phyloP scores from a whole-genome alignment of 1,140 invertebrate species.

The Drosophila hydei region DNA sequence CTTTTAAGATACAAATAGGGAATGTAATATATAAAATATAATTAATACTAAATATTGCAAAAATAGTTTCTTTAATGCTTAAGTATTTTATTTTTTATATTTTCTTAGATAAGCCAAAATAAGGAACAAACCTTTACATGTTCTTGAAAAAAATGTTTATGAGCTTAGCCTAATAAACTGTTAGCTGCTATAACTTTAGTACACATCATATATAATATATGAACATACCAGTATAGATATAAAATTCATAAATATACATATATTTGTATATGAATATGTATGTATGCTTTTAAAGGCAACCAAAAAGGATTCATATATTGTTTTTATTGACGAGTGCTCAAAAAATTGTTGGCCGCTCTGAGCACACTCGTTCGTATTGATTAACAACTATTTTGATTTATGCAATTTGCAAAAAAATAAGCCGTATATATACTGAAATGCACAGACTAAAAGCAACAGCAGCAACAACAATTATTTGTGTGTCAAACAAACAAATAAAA shows the following conservation, averaged over 20 bases:
- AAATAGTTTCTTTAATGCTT: no score
- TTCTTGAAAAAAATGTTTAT: no score
- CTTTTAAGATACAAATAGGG: no score
- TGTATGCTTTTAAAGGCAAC: slow-evolving; percentile 10
- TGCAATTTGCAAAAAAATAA: slow-evolving; percentile 24
- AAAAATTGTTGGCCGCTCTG: background rate
- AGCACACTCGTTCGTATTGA: slow-evolving; percentile 38
- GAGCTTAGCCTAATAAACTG: no score
- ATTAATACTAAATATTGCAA: no score
- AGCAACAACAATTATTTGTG: slow-evolving; percentile 7
- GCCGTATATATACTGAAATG: slow-evolving; percentile 1
- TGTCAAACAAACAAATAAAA: slow-evolving; percentile 20
- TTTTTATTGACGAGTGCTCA: slow-evolving; percentile 15
- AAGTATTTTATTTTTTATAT: no score
- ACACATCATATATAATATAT: background rate
- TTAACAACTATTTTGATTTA: slow-evolving; percentile 54
- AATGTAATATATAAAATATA: no score
- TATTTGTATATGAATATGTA: background rate
- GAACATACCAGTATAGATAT: background rate
- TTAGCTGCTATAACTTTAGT: background rate
- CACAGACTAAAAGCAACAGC: background rate
- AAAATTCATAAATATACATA: background rate
- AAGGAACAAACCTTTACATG: no score
- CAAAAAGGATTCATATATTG: slow-evolving; percentile 6
- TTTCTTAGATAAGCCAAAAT: no score